Evolutionary conservation across 2,797 vertebrate species (phyloP), one percentile per base, ranked within the genome.

Genomic region (Kryptolebias ocellatus): DNA sequence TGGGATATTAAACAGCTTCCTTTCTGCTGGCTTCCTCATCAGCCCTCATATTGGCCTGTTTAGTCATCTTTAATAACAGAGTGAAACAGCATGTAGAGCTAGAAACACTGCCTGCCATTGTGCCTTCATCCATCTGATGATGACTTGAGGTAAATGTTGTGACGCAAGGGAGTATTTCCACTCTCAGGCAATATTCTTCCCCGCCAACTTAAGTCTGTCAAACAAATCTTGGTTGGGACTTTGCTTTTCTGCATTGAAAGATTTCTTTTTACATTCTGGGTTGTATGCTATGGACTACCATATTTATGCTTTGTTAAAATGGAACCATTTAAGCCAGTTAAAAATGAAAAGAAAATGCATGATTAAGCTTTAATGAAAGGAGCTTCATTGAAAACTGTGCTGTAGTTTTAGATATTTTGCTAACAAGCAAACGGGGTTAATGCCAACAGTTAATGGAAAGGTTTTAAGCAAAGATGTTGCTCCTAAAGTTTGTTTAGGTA

Each of bases 101-200:
- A 49, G 62, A 75, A 29, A 83, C 75, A 82, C 81, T 85, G 89
- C 78, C 90, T 86, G 42, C 89, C 73, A 87, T 88, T 92, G 87
- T 85, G 76, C 83, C 76, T 66, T 45, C 56, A 49, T 77, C 76
- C 65, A 75, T 76, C 69, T 53, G 75, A 78, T 72, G 83, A 85
- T 82, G 73, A 80, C 64, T 89, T 85, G 88, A 87, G 84, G 86
- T 80, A 87, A 89, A 90, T 72, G 81, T 86, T 86, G 79, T 91
- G 87, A 87, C 86, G 74, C 83, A 84, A 66, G 60, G 39, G 69
- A 83, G 70, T 66, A 72, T 87, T 92, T 87, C 79, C 84, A 85
- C 79, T 84, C 76, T 11, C 42, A 37, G 70, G 79, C 78, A 74
- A 61, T 67, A 45, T 69, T 70, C 56, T 58, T 67, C 58, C 0